Percentiles rank a stretch among this genome's conserved stretches.
These are phyloP conservation scores for Eclectus roratus DNA, from an alignment of 2,113 vertebrate species.

Conservation along the genomic window DNA sequence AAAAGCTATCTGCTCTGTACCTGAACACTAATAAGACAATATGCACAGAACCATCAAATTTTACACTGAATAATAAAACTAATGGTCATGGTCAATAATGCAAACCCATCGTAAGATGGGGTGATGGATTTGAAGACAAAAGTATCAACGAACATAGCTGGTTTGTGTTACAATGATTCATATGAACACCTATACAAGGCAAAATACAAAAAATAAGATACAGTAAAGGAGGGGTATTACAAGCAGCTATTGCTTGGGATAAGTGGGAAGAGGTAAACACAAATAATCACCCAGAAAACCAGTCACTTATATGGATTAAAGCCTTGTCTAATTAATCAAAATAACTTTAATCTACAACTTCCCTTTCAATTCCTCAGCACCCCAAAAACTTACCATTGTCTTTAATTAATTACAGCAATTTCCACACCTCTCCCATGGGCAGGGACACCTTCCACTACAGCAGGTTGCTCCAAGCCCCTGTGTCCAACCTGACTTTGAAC, in stretches of 20 bases:
- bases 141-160: not conserved
- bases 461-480: not conserved
- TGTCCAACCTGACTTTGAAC: not conserved
- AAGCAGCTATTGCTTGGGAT: not conserved
- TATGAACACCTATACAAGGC: not conserved
- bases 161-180: not conserved
- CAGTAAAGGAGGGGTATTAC: not conserved
- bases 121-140: not conserved
- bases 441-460: not conserved
- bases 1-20: not conserved
- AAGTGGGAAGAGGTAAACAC: not conserved
- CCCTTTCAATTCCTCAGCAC: not conserved
- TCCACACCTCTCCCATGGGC: fast-evolving
- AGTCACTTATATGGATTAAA: not conserved
- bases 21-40: not conserved
- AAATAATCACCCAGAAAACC: not conserved
- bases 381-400: not conserved
- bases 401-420: not conserved
- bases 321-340: not conserved
- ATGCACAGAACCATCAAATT: not conserved
- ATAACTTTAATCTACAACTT: not conserved
- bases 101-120: not conserved
- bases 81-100: not conserved
- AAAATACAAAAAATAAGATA: not conserved
- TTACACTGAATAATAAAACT: not conserved